phyloP scores from a whole-genome alignment of 2,113 vertebrate genomes.

The Chaetodon trifascialis region DNA sequence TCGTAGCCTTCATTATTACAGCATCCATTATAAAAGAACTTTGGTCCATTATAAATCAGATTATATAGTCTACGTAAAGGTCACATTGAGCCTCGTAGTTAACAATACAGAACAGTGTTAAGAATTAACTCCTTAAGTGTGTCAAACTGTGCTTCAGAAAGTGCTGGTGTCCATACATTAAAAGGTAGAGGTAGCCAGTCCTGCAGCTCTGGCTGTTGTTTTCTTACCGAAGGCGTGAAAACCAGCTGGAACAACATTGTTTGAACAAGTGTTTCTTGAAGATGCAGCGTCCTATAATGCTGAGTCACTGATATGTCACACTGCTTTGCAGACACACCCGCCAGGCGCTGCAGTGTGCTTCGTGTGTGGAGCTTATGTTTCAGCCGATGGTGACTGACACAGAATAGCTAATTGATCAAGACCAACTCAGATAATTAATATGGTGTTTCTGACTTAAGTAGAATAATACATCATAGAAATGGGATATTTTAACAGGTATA shows the following conservation, averaged over 20 bases:
- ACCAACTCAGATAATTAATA: not conserved
- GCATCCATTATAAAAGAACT: not conserved
- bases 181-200: not conserved
- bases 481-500: not conserved
- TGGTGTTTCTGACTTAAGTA: not conserved
- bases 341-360: not conserved
- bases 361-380: constrained; percentile 39
- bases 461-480: not conserved
- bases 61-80: not conserved
- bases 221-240: not conserved
- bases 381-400: constrained; percentile 8
- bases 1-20: not conserved
- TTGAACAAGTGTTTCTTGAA: constrained; percentile 21
- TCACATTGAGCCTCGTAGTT: not conserved
- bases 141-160: not conserved
- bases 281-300: constrained; percentile 38
- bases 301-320: constrained; percentile 58
- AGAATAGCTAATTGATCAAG: not conserved
- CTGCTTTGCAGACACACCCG: constrained; percentile 35
- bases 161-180: not conserved
- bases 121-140: not conserved
- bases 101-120: not conserved
- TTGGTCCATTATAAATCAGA: not conserved
- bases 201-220: not conserved
- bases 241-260: not conserved